phyloP scores from a whole-genome alignment of 2,113 vertebrate species.

The Hypomesus transpacificus region DNA sequence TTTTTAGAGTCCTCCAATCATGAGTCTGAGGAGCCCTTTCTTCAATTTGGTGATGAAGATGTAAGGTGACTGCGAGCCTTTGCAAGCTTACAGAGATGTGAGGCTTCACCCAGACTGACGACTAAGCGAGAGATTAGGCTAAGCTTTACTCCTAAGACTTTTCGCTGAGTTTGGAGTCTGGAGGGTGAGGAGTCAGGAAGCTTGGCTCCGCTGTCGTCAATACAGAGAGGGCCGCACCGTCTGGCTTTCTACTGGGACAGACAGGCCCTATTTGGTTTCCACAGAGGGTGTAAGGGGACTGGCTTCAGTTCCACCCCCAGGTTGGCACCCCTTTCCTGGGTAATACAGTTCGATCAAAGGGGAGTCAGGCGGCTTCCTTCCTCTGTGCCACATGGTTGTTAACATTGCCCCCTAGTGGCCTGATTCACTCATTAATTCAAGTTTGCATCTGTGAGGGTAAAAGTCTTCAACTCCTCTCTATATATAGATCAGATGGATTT shows the following conservation, averaged over 20 bases:
- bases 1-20: no score
- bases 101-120: slow-evolving; percentile 1
- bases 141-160: slow-evolving; percentile 11
- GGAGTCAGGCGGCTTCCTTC: background rate
- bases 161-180: background rate
- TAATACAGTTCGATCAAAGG: background rate
- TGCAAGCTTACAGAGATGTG: slow-evolving; percentile 4
- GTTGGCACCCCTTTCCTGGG: background rate
- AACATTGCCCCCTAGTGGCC: slow-evolving; percentile 25
- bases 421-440: background rate
- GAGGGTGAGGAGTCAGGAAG: background rate
- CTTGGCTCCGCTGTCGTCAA: background rate
- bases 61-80: background rate
- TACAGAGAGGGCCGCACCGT: background rate
- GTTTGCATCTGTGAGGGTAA: background rate
- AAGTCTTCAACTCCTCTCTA: no score
- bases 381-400: background rate
- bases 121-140: slow-evolving; percentile 17
- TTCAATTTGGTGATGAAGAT: no score
- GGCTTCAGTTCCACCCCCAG: background rate
- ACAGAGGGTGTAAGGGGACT: background rate
- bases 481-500: background rate
- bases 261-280: background rate
- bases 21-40: no score
- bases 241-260: background rate